Evolutionary conservation across 1,140 invertebrate species (phyloP).

Genomic region (Cherax destructor): DNA sequence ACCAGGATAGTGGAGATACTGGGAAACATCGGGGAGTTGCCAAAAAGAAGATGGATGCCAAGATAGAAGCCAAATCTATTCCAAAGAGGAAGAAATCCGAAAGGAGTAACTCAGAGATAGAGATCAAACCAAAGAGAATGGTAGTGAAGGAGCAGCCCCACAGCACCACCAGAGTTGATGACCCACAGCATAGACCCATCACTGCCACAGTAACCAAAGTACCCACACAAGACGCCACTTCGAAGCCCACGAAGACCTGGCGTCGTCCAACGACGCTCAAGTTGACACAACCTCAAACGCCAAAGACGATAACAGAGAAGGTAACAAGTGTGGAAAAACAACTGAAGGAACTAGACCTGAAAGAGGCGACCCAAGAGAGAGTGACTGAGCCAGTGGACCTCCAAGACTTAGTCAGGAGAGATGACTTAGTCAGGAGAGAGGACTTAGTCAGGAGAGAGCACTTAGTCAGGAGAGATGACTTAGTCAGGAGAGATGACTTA

Average conservation of each 20-base stretch:
- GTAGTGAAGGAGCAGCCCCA: background rate
- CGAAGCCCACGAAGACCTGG: background rate
- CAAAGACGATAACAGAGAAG: too few relatives aligned
- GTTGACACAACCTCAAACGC: background rate
- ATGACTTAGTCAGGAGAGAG: background rate
- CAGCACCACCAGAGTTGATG: background rate
- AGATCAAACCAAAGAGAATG: conserved; percentile 45
- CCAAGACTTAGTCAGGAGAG: background rate
- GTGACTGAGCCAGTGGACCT: background rate
- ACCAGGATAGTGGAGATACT: background rate
- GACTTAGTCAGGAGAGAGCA: background rate
- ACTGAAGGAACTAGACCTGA: conserved; percentile 27
- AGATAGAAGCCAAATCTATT: conserved; percentile 13
- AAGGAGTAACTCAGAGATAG: conserved; percentile 27
- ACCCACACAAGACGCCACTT: background rate
- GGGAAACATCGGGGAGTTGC: background rate
- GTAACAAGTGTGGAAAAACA: background rate
- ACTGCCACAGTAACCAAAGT: background rate
- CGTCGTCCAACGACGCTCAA: background rate
- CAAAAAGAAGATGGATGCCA: background rate
- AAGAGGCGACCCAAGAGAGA: background rate
- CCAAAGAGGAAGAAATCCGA: conserved; percentile 44
- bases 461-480: background rate
- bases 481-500: background rate
- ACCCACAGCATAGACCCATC: background rate